Conservation (phyloP, 2,113 vertebrate species). For the Astatotilapia flaviijosephi region DNA sequence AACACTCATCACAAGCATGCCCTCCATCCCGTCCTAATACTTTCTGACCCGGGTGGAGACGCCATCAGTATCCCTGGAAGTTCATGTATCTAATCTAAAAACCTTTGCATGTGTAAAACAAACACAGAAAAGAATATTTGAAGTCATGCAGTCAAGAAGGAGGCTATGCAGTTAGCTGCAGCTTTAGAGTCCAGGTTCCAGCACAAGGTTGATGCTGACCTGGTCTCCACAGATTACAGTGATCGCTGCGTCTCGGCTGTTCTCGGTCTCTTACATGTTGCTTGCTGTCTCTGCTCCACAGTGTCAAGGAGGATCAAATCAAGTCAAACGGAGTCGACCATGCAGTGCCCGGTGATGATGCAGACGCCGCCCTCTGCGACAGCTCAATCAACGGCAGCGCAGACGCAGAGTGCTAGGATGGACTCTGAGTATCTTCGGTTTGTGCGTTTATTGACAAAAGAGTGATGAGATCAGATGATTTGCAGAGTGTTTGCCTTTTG, state of each 20-base stretch:
- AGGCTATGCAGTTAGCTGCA: background rate
- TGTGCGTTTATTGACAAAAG: background rate
- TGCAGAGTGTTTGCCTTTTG: background rate
- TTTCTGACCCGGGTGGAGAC: background rate
- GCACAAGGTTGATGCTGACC: background rate
- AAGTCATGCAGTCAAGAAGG: background rate
- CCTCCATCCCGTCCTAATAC: background rate
- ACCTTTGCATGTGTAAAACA: background rate
- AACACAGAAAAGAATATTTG: background rate
- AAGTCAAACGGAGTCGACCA: slow-evolving; percentile 49
- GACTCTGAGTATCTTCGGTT: background rate
- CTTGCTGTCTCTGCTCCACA: slow-evolving; percentile 2
- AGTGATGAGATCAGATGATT: background rate
- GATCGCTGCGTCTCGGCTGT: background rate
- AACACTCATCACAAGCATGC: background rate
- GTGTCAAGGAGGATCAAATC: slow-evolving; percentile 8
- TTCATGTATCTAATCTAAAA: background rate
- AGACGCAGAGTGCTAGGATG: slow-evolving; percentile 56
- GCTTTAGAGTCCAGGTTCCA: background rate
- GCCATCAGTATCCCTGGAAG: background rate
- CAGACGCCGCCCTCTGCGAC: background rate
- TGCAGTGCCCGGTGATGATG: background rate
- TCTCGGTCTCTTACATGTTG: background rate
- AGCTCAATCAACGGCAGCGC: slow-evolving; percentile 25
- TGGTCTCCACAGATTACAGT: background rate